These are phyloP conservation scores for Anniella stebbinsi DNA, from an alignment of 2,797 vertebrate species.

Conservation along the genomic window DNA sequence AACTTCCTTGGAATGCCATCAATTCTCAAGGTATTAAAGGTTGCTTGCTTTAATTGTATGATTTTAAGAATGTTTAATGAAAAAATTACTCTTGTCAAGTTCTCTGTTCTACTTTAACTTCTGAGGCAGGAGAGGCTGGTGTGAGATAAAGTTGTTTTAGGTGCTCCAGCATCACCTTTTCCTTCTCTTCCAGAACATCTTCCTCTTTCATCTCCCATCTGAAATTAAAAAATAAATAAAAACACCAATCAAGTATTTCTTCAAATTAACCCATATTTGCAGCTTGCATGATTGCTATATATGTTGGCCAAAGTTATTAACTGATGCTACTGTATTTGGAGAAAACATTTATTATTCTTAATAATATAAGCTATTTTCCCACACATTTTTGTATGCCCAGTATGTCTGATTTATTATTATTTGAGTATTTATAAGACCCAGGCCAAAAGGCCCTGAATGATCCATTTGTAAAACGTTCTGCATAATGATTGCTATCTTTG, in stretches of 20 bases:
- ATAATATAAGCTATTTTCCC: not conserved
- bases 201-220: slow-evolving; percentile 95
- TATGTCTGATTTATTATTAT: not conserved
- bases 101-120: slow-evolving; percentile 68
- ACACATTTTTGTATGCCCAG: not conserved
- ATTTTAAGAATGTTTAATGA: slow-evolving; percentile 49
- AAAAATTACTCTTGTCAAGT: slow-evolving; percentile 51
- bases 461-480: not conserved
- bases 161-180: slow-evolving; percentile 86
- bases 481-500: not conserved
- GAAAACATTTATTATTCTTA: not conserved
- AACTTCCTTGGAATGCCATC: not conserved
- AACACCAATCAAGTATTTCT: slow-evolving; percentile 45
- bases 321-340: not conserved
- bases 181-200: slow-evolving; percentile 87
- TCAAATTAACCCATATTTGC: slow-evolving; percentile 9
- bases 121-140: slow-evolving; percentile 61
- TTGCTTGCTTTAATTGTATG: slow-evolving; percentile 11
- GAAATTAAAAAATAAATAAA: slow-evolving; percentile 79
- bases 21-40: not conserved
- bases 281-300: not conserved
- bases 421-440: not conserved
- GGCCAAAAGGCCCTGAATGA: not conserved
- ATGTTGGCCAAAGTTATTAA: not conserved
- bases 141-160: slow-evolving; percentile 84